Conservation (phyloP, 1,140 invertebrate species). For the Oppia nitens region DNA sequence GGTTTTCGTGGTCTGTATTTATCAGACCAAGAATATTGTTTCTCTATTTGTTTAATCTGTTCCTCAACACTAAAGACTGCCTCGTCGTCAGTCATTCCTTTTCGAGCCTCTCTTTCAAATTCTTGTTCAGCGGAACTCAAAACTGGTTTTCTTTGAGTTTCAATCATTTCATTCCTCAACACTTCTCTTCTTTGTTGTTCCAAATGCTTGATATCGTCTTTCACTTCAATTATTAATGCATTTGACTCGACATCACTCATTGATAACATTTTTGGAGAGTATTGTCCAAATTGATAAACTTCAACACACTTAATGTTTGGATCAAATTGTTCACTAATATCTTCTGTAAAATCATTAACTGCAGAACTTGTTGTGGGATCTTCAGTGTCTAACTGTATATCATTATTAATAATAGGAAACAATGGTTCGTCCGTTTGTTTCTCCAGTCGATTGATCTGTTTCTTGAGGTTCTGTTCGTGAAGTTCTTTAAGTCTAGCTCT, state of each 20-base stretch:
- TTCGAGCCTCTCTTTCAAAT: constrained; percentile 53
- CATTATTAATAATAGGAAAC: constrained; percentile 1
- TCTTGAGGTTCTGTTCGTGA: constrained; percentile 75
- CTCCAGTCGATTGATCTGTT: constrained; percentile 62
- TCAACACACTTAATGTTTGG: constrained; percentile 31
- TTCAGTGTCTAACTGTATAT: constrained; percentile 26
- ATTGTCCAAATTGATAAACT: constrained; percentile 59
- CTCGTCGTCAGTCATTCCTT: constrained; percentile 70
- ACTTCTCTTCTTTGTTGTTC: constrained; percentile 41
- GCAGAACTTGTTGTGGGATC: constrained; percentile 16
- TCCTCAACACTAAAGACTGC: constrained; percentile 83
- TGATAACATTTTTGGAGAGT: constrained; percentile 58
- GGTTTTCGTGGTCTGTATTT: constrained; percentile 95
- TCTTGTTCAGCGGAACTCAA: constrained; percentile 35
- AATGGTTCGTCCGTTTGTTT: background rate
- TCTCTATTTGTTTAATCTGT: constrained; percentile 4
- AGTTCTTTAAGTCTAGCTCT: constrained; percentile 71
- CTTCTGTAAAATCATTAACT: constrained; percentile 11
- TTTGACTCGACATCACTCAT: constrained; percentile 57
- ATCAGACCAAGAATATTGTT: constrained; percentile 77
- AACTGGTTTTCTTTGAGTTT: constrained; percentile 10
- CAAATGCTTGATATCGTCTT: constrained; percentile 57
- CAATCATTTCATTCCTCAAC: constrained; percentile 2
- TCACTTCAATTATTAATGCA: constrained; percentile 55
- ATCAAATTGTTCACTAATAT: constrained; percentile 27